phyloP scores from a whole-genome alignment of 2,888 invertebrate species.

The Cataglyphis albicans region DNA sequence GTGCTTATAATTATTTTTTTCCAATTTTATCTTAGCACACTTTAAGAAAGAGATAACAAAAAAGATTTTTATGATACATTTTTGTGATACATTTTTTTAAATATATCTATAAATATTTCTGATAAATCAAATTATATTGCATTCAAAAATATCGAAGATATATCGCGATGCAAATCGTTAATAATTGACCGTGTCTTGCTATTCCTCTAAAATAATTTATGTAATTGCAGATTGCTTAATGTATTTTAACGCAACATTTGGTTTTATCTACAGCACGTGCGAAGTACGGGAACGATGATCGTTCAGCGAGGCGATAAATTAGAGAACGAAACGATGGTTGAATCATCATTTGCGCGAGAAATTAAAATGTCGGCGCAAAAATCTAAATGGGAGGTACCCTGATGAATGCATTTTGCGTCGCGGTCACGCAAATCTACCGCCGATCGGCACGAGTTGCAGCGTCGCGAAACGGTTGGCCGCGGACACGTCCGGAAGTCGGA shows the following conservation, averaged over 20 bases:
- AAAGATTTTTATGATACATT: neutral
- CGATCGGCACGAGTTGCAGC: slow-evolving; percentile 65
- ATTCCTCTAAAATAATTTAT: slow-evolving; percentile 15
- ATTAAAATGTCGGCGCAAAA: slow-evolving; percentile 44
- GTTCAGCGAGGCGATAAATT: slow-evolving; percentile 61
- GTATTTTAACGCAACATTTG: slow-evolving; percentile 47
- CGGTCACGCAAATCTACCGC: slow-evolving; percentile 70
- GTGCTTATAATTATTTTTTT: neutral
- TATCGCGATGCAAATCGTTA: neutral
- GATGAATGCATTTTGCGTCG: slow-evolving; percentile 58
- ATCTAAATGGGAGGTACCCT: slow-evolving; percentile 46
- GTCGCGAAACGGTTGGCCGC: slow-evolving; percentile 55
- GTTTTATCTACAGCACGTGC: slow-evolving; percentile 39
- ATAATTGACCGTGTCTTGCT: neutral
- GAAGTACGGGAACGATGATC: slow-evolving; percentile 38
- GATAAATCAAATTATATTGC: slow-evolving; percentile 1
- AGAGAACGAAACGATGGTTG: slow-evolving; percentile 60
- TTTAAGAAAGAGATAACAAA: neutral
- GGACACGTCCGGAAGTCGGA: slow-evolving; percentile 55
- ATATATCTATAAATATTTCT: neutral
- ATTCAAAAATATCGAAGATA: neutral
- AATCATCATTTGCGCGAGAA: slow-evolving; percentile 56
- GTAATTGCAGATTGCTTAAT: slow-evolving; percentile 1
- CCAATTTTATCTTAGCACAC: neutral
- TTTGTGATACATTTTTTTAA: neutral